A percentile compares a stretch with the other conserved stretches of the same genome.
These are phyloP conservation scores for Ardeotis arabs DNA, from an alignment of 2,113 vertebrate species.

Conservation along the genomic window DNA sequence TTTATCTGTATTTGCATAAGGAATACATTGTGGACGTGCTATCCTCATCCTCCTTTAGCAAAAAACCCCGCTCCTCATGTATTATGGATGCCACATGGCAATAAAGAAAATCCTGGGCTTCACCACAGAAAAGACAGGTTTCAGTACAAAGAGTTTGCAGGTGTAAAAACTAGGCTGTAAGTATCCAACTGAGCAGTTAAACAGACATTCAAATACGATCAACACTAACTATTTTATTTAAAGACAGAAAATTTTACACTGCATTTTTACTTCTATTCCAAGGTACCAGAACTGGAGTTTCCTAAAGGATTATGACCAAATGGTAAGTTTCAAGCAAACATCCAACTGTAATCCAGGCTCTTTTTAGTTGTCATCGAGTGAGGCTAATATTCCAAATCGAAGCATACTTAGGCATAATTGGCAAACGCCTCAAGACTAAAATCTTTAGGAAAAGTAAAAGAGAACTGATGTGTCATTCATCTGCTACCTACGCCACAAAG, in stretches of 20 bases:
- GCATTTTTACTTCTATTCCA: constrained; percentile 14
- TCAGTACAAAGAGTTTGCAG: background rate
- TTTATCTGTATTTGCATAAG: background rate
- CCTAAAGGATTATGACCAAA: constrained; percentile 80
- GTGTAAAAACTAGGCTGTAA: background rate
- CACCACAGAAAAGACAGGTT: background rate
- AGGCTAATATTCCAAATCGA: background rate
- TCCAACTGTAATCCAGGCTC: background rate
- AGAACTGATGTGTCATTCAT: background rate
- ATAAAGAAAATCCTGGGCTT: background rate
- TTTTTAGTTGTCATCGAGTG: background rate
- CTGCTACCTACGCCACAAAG: background rate
- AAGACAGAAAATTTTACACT: background rate
- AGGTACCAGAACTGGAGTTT: constrained; percentile 88
- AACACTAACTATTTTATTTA: background rate
- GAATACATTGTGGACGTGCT: background rate
- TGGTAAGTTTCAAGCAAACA: constrained; percentile 70
- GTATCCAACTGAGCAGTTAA: background rate
- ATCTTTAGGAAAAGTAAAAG: background rate
- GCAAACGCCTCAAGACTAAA: background rate
- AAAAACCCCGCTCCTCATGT: background rate
- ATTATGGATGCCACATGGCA: background rate
- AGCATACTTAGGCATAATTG: background rate
- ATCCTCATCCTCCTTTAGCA: background rate
- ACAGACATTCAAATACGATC: background rate